Conservation (phyloP, 2,888 invertebrate species). For the Liposcelis brunnea region DNA sequence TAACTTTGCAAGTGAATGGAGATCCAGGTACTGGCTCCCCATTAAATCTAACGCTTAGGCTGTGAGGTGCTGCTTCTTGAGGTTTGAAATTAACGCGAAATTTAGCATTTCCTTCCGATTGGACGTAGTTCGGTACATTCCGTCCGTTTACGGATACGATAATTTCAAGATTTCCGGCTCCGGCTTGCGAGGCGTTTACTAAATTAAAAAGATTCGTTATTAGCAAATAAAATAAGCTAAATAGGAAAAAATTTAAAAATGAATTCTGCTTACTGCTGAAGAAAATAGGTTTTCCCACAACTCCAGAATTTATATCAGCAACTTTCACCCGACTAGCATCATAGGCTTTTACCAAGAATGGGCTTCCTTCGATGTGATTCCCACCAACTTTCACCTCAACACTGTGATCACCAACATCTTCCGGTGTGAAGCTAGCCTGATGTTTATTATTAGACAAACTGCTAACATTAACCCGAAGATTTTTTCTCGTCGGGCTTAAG, state of each 20-base stretch:
- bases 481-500: conserved; percentile 28
- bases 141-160: conserved; percentile 91
- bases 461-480: conserved; percentile 19
- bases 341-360: conserved; percentile 89
- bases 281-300: conserved; percentile 82
- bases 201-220: conserved; percentile 2
- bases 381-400: conserved; percentile 58
- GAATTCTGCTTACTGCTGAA: conserved; percentile 58
- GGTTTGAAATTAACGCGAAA: conserved; percentile 93
- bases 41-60: conserved; percentile 69
- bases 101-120: conserved; percentile 90
- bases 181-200: conserved; percentile 44
- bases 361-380: conserved; percentile 83
- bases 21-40: conserved; percentile 58
- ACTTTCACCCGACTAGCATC: conserved; percentile 90
- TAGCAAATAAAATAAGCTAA: background rate
- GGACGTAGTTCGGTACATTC: conserved; percentile 96
- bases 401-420: conserved; percentile 75
- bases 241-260: background rate
- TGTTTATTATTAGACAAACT: conserved; percentile 23
- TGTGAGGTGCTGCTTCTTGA: conserved; percentile 80
- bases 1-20: conserved; percentile 83
- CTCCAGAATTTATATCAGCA: conserved; percentile 77
- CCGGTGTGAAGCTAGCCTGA: conserved; percentile 51
- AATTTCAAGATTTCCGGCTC: conserved; percentile 93